Conservation (phyloP, 2,113 vertebrate genomes). For the Muscicapa adusta region DNA sequence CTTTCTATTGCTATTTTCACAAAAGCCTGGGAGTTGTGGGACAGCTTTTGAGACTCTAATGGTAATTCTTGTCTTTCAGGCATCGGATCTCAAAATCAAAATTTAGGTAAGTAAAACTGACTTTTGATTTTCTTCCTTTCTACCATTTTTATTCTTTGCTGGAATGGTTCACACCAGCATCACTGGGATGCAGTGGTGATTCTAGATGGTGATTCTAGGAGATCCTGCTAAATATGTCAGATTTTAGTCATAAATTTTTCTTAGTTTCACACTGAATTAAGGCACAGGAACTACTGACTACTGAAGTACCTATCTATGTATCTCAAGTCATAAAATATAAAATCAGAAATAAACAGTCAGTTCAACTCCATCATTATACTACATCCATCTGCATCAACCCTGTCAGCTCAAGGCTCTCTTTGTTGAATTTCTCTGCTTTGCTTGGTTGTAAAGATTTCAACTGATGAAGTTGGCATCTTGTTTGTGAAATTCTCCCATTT, state of each 20-base stretch:
- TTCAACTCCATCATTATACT: not conserved
- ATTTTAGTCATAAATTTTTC: not conserved
- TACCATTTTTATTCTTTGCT: not conserved
- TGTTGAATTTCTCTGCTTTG: not conserved
- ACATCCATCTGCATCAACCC: not conserved
- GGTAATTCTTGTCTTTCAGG: conserved; percentile 87
- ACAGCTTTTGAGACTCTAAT: conserved; percentile 48
- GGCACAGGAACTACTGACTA: not conserved
- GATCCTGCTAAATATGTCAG: not conserved
- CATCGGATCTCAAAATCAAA: conserved; percentile 99
- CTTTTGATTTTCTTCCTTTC: not conserved
- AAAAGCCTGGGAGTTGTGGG: not conserved
- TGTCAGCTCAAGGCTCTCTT: not conserved
- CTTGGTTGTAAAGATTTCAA: not conserved
- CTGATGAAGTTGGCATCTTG: not conserved
- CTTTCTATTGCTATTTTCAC: not conserved
- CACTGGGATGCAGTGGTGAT: not conserved
- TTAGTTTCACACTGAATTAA: not conserved
- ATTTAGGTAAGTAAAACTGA: conserved; percentile 92
- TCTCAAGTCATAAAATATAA: not conserved
- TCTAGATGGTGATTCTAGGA: not conserved
- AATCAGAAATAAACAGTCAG: not conserved
- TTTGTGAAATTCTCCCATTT: not conserved
- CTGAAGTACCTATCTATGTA: not conserved
- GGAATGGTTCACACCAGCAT: not conserved